Conservation (phyloP, 2,888 invertebrate species). For the Neocrepidodera transversa region DNA sequence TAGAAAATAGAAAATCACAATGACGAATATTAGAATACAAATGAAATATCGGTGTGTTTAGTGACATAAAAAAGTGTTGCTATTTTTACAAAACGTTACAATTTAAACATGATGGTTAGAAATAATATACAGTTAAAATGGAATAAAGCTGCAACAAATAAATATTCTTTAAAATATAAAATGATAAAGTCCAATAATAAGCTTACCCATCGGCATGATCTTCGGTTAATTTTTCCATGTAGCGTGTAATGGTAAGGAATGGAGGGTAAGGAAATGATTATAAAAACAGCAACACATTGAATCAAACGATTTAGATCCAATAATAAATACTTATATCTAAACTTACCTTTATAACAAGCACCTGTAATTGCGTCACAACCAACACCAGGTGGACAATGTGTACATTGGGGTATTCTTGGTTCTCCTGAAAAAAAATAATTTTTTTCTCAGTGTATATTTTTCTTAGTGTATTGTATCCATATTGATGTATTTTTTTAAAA, state of each 20-base stretch:
- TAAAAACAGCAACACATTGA: constrained; percentile 59
- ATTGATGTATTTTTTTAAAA: no score
- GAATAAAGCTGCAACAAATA: constrained; percentile 51
- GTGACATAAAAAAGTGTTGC: constrained; percentile 51
- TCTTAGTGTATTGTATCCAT: no score
- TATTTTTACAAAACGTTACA: constrained; percentile 53
- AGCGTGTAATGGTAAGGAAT: constrained; percentile 10
- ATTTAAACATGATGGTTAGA: constrained; percentile 47
- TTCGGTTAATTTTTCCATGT: constrained; percentile 34
- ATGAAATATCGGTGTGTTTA: constrained; percentile 12
- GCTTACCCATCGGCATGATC: constrained; percentile 42
- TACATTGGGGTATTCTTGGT: constrained; percentile 63
- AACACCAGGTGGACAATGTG: constrained; percentile 80
- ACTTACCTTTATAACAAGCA: constrained; percentile 84
- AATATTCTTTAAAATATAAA: constrained; percentile 18
- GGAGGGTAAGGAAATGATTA: constrained; percentile 33
- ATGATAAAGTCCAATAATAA: constrained; percentile 3
- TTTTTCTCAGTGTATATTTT: no score
- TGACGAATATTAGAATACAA: constrained; percentile 20
- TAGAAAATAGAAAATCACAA: no score
- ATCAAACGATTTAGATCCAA: constrained; percentile 22
- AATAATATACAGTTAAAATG: constrained; percentile 56
- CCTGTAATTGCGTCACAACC: constrained; percentile 81
- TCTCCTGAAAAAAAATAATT: constrained; percentile 42
- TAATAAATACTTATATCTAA: constrained; percentile 23